A percentile compares a stretch with the other conserved stretches of the same genome.
These are phyloP conservation scores for Caenorhabditis macrosperma DNA, from an alignment of 2,888 invertebrate genomes.

Conservation along the genomic window DNA sequence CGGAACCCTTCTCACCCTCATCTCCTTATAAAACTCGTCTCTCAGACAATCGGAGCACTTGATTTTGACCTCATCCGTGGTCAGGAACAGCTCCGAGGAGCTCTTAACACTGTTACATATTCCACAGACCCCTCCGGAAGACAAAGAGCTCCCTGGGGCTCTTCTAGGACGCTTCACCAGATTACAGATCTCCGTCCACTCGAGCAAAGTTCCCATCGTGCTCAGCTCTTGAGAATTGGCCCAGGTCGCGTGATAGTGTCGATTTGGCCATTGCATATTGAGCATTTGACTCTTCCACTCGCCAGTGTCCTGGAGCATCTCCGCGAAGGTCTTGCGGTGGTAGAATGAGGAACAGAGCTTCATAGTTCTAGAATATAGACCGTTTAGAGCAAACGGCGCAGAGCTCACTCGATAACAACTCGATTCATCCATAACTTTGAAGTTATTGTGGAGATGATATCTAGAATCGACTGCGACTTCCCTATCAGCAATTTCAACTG, in stretches of 20 bases:
- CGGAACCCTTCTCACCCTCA: conserved; percentile 33
- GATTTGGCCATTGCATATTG: conserved; percentile 28
- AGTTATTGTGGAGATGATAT: conserved; percentile 23
- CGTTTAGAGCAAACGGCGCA: too few relatives aligned
- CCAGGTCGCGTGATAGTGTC: conserved; percentile 26
- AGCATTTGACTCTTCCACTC: conserved; percentile 33
- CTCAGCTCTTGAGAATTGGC: conserved; percentile 39
- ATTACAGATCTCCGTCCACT: conserved; percentile 22
- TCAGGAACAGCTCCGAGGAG: conserved; percentile 22
- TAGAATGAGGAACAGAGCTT: conserved; percentile 8
- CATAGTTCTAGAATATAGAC: conserved; percentile 21
- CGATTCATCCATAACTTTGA: conserved; percentile 11
- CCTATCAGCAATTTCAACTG: conserved; percentile 9
- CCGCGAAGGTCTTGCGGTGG: conserved; percentile 13
- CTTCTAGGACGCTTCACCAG: conserved; percentile 2
- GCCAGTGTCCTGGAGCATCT: conserved; percentile 1
- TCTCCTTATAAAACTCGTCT: conserved; percentile 29
- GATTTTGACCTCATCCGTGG: not conserved
- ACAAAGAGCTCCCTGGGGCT: not conserved
- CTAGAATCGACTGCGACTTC: not conserved
- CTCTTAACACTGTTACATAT: not conserved
- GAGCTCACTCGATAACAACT: conserved; percentile 28
- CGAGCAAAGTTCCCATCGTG: conserved; percentile 14
- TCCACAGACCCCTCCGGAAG: conserved; percentile 8
- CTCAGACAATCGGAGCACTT: conserved; percentile 24